Conservation (phyloP, 30 jellyfish, hydroid and myxozoan species). For the Haliclystus octoradiatus region DNA sequence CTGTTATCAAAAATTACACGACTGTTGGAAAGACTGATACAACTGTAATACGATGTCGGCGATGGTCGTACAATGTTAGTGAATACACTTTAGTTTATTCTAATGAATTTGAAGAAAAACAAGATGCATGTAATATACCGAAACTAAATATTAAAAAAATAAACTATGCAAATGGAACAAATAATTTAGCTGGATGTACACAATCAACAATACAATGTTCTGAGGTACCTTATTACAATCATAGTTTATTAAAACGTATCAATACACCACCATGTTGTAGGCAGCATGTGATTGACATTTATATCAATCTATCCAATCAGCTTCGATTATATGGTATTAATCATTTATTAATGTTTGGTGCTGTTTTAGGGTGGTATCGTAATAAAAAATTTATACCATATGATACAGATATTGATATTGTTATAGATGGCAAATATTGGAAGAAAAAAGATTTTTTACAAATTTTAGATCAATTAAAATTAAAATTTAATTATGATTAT, state of each 20-base stretch:
- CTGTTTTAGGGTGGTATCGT: slow-evolving; percentile 85
- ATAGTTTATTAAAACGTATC: slow-evolving; percentile 16
- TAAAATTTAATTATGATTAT: slow-evolving; percentile 25
- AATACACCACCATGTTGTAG: slow-evolving; percentile 97
- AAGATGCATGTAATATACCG: neutral
- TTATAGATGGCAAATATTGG: slow-evolving; percentile 46
- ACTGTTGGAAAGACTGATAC: too few species aligned
- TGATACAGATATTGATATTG: slow-evolving; percentile 70
- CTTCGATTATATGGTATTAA: slow-evolving; percentile 15
- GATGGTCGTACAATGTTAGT: neutral
- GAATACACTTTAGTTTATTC: neutral
- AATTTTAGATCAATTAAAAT: slow-evolving; percentile 6
- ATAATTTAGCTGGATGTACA: slow-evolving; percentile 46
- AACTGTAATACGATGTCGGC: too few species aligned
- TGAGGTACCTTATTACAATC: slow-evolving; percentile 54
- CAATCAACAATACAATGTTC: slow-evolving; percentile 40
- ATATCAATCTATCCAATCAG: slow-evolving; percentile 24
- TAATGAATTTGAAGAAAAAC: neutral
- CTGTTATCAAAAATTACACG: too few species aligned
- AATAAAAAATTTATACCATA: slow-evolving; percentile 62
- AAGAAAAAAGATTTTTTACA: slow-evolving; percentile 35
- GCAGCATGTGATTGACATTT: slow-evolving; percentile 39
- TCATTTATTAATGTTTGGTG: slow-evolving; percentile 72
- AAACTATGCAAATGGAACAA: slow-evolving; percentile 23
- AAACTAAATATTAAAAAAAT: slow-evolving; percentile 22